A percentile compares a stretch with the other conserved stretches of the same genome.
Conservation (phyloP, 1,140 invertebrate genomes). For the Aethina tumida region DNA sequence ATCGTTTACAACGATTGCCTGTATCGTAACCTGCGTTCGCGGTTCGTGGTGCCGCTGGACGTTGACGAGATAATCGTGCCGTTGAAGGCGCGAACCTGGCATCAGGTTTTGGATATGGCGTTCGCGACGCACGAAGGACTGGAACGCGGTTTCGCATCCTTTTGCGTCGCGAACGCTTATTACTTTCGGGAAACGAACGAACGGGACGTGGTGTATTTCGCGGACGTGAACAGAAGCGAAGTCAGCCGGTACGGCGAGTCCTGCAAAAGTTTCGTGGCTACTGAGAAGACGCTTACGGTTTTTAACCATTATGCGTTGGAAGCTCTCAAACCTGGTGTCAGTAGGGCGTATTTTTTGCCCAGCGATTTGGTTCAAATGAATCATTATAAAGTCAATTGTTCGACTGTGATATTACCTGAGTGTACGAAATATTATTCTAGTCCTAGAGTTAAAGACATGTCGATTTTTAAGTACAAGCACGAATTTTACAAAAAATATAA, state of each 20-base stretch:
- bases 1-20: slow-evolving; percentile 67
- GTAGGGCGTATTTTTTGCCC: slow-evolving; percentile 41
- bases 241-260: slow-evolving; percentile 52
- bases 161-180: slow-evolving; percentile 54
- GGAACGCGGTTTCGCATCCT: slow-evolving; percentile 46
- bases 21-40: slow-evolving; percentile 52
- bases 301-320: slow-evolving; percentile 66
- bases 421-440: slow-evolving; percentile 24
- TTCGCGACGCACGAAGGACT: slow-evolving; percentile 30
- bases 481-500: slow-evolving; percentile 17
- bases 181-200: slow-evolving; percentile 35
- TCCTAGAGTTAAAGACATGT: slow-evolving; percentile 21
- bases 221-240: slow-evolving; percentile 22
- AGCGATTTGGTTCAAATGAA: slow-evolving; percentile 44
- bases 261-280: slow-evolving; percentile 61
- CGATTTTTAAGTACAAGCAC: slow-evolving; percentile 22
- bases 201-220: slow-evolving; percentile 27
- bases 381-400: slow-evolving; percentile 42
- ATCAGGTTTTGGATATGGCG: slow-evolving; percentile 37
- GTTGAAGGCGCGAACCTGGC: slow-evolving; percentile 44
- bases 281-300: slow-evolving; percentile 51
- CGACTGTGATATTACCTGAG: slow-evolving; percentile 24
- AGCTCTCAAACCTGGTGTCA: slow-evolving; percentile 44
- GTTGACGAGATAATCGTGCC: slow-evolving; percentile 63
- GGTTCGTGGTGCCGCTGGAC: slow-evolving; percentile 58